Base-by-base conservation (phyloP, 2,113 vertebrate species). In the Oreochromis tanganicae region DNA sequence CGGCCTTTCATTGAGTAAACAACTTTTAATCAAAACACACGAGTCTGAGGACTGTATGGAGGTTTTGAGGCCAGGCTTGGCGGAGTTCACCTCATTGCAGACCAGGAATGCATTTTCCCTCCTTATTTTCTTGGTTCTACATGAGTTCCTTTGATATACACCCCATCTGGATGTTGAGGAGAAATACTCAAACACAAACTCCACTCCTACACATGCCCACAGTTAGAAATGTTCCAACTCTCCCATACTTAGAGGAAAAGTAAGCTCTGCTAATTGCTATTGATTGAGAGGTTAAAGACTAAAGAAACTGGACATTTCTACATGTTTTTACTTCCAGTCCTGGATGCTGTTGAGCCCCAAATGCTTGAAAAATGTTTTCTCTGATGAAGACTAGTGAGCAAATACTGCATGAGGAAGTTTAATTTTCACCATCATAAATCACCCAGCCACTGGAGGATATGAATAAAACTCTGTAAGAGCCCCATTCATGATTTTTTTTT, bases 121-220 rank as follows among this genome's bases (percentile, higher is more conserved):
- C 87, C 88, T 57, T 94, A 88, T 96, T 95, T 96, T 95, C 91
- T 91, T 90, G 93, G 94, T 96, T 95, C 95, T 87, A 89, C 95
- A 90, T 93, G 93, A 93, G 86, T 93, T 94, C 83, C 83, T 89
- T 90, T 94, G 93, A 95, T 96, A 93, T 92, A 95, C 89, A 95
- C 88, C 84, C 92, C 92, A 93, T 95, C 93, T 95, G 94, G 92
- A 92, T 84, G 91, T 89, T 81, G 81, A 90, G 84, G 79, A 88
- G 86, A 87, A 92, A 93, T 87, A 84, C 90, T 94, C 89, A 90
- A 94, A 95, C 86, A 87, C 82, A 90, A 87, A 85, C 89, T 80
- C 59, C 66, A 84, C 90, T 91, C 84, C 82, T 79, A 73, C 88
- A 92, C 80, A 88, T 84, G 85, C 86, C 83, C 48, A 46, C 73